phyloP scores from a whole-genome alignment of 2,113 vertebrate species.

The Urocolius indicus region DNA sequence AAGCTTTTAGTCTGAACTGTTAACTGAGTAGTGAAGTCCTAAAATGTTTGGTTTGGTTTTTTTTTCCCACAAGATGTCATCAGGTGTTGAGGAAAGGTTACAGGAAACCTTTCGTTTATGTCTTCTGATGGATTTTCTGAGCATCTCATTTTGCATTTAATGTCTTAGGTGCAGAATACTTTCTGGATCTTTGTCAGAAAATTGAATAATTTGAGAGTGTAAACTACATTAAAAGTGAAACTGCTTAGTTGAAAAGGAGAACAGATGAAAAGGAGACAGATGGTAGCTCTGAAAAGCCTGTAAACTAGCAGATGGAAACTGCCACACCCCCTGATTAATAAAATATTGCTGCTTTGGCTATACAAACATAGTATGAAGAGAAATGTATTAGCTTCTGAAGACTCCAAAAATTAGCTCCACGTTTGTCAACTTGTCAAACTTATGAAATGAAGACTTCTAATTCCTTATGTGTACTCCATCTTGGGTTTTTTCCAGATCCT shows the following conservation, averaged over 20 bases:
- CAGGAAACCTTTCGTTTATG: background rate
- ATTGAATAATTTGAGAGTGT: background rate
- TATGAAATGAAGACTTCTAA: background rate
- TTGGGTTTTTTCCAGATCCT: background rate
- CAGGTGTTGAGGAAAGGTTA: background rate
- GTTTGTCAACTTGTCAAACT: background rate
- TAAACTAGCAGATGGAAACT: constrained; percentile 62
- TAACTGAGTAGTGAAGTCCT: background rate
- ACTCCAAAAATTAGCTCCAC: background rate
- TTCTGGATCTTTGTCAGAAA: constrained; percentile 8
- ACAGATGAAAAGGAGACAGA: constrained; percentile 43
- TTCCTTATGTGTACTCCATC: background rate
- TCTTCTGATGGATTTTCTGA: background rate
- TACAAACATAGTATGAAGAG: background rate
- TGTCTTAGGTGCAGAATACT: background rate
- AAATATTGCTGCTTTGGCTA: constrained; percentile 22
- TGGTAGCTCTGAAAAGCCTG: constrained; percentile 50
- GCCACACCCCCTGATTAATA: constrained; percentile 35
- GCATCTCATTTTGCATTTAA: background rate
- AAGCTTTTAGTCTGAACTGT: background rate
- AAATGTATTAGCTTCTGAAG: constrained; percentile 1
- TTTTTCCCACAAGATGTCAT: background rate
- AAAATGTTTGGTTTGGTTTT: background rate
- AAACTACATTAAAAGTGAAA: background rate
- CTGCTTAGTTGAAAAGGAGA: constrained; percentile 44